Evolutionary conservation across 2,797 vertebrate species (phyloP).

Genomic region (Phalanger gymnotis): DNA sequence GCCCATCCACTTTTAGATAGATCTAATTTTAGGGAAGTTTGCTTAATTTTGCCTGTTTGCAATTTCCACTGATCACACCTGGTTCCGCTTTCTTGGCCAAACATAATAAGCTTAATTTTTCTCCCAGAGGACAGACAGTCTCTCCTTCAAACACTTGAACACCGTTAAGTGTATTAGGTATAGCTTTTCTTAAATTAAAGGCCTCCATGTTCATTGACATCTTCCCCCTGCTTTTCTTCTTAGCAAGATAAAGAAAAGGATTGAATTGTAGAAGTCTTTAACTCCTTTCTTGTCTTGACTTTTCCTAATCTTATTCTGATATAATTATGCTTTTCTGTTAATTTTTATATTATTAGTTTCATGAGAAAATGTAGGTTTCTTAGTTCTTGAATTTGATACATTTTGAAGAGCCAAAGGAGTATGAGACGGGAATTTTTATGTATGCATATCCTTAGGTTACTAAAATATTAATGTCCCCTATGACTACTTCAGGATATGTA

Average conservation of each 20-base stretch:
- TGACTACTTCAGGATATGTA: background rate
- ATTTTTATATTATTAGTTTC: background rate
- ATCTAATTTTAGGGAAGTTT: background rate
- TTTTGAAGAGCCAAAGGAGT: background rate
- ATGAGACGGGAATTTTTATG: background rate
- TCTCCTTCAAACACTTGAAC: background rate
- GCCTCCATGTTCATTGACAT: background rate
- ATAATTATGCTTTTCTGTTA: background rate
- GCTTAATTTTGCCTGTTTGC: background rate
- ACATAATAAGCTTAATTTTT: background rate
- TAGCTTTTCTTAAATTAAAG: background rate
- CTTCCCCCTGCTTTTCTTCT: background rate
- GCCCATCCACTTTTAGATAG: background rate
- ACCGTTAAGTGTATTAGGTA: background rate
- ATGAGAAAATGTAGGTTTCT: background rate
- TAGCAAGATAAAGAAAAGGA: background rate
- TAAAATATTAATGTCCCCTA: background rate
- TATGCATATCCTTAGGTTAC: background rate
- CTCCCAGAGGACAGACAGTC: background rate
- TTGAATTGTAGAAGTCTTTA: background rate
- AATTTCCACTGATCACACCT: background rate
- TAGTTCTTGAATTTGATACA: background rate
- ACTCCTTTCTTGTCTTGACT: conserved; percentile 17
- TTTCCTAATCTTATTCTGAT: background rate
- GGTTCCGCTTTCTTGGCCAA: background rate